Percentiles rank a stretch among this genome's conserved stretches.
These are phyloP conservation scores for Aphidius ervi DNA, from an alignment of 1,140 invertebrate species.

Conservation along the genomic window DNA sequence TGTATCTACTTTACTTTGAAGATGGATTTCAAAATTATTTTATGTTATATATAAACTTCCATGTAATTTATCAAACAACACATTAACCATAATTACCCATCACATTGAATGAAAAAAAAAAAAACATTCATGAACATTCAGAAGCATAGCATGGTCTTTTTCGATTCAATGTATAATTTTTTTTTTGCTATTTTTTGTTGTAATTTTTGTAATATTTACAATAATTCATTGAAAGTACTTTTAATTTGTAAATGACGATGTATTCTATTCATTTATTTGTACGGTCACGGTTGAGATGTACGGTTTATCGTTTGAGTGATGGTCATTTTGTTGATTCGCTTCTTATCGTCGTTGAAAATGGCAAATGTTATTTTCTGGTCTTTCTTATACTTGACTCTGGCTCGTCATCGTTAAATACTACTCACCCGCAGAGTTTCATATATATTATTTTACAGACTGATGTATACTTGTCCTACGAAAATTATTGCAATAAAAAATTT, in stretches of 20 bases:
- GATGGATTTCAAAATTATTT: no score
- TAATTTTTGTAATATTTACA: background rate
- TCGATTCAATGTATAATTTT: no score
- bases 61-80: constrained; percentile 13
- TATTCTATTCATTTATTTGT: constrained; percentile 23
- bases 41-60: background rate
- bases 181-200: no score
- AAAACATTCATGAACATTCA: constrained; percentile 10
- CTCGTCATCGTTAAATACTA: constrained; percentile 5
- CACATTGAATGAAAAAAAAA: background rate
- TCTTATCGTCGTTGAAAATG: constrained; percentile 11
- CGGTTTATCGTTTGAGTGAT: constrained; percentile 26
- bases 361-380: constrained; percentile 12
- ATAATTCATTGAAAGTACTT: constrained; percentile 37
- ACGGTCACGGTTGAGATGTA: constrained; percentile 22
- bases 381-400: constrained; percentile 8
- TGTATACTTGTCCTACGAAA: constrained; percentile 10
- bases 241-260: constrained; percentile 41
- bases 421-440: constrained; percentile 11
- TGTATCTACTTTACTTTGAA: no score
- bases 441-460: background rate
- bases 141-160: constrained; percentile 12
- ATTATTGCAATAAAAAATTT: constrained; percentile 14
- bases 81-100: constrained; percentile 22
- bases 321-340: constrained; percentile 9